Percentiles rank a stretch among this genome's conserved stretches.
These are phyloP conservation scores for Baronia brevicornis DNA, from an alignment of 2,888 invertebrate species.

Conservation along the genomic window DNA sequence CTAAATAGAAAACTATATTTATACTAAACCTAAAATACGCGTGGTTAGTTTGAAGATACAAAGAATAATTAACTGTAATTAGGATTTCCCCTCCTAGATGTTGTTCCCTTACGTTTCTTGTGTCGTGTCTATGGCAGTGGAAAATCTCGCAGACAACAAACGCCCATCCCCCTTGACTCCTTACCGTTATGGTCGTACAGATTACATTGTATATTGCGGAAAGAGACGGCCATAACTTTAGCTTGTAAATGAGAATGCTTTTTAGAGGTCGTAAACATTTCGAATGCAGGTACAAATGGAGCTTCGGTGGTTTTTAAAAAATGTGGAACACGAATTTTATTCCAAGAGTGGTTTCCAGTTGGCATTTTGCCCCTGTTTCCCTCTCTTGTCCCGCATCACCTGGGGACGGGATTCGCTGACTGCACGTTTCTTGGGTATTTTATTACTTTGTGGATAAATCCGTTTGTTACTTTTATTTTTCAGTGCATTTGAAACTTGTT, in stretches of 20 bases:
- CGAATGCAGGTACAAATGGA: constrained; percentile 3
- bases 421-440: constrained; percentile 1
- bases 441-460: constrained; percentile 4
- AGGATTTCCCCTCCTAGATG: too few species aligned
- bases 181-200: background rate
- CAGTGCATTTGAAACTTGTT: too few species aligned
- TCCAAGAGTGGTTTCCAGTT: constrained; percentile 1
- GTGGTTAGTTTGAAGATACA: too few species aligned
- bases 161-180: constrained; percentile 1
- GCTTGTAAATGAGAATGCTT: constrained; percentile 6
- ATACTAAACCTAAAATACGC: too few species aligned
- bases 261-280: constrained; percentile 9
- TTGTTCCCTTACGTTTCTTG: too few species aligned
- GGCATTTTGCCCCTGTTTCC: constrained; percentile 4
- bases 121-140: too few species aligned
- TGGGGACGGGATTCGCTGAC: constrained; percentile 4
- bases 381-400: background rate
- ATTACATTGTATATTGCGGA: background rate
- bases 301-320: constrained; percentile 2
- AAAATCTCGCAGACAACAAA: too few species aligned
- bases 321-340: constrained; percentile 5
- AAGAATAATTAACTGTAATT: too few species aligned
- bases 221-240: constrained; percentile 1
- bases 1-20: too few species aligned
- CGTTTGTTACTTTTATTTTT: background rate